Base-by-base conservation (phyloP, 2,797 vertebrate species). In the Xenopus petersii region DNA sequence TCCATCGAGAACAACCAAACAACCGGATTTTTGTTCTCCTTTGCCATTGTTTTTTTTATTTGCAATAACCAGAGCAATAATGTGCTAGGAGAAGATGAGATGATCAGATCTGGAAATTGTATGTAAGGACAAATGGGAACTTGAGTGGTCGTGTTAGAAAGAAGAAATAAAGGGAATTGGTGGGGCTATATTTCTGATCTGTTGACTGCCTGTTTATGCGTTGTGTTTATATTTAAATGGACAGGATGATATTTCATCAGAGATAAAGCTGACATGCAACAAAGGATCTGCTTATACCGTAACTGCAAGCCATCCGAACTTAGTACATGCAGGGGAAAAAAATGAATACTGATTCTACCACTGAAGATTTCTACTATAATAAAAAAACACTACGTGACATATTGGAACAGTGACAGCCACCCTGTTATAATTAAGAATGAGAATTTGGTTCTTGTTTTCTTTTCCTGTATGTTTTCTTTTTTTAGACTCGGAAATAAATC, bases 31-130 rank as follows among this genome's bases (percentile, higher is more conserved):
- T 51, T 51, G 15, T 10, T 51, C 11, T 12, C 11, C 11, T 51
- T 51, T 42, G 36, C 5, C 3, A 6, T 42, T 6, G 3, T 42
- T 42, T 42, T 42, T 42, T 42, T 61, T n/a, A 15, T 60, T 63
- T 56, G 65, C 75, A 78, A 78, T 73, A 78, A 73, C 61, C 12
- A 17, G 49, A 79, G 76, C 76, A 79, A 79, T 79, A 79, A 73
- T 73, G 68, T 73, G 11, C 10, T 0, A 0, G 46, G 12, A 75
- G n/a, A 30, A 42, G 36, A 42, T 1, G 36, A 42, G 5, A 24
- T 21, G 3, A 54, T 67, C 12, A 55, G 54, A 76, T 48, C 59
- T 51, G 12, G 47, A 17, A 12, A 68, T 68, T 1, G 8, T 42
- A 6, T 9, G 36, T 9, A 42, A n/a, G 6, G 49, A 51, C 2